phyloP scores from a whole-genome alignment of 2,888 invertebrate species.

The Stegana nigrithorax region DNA sequence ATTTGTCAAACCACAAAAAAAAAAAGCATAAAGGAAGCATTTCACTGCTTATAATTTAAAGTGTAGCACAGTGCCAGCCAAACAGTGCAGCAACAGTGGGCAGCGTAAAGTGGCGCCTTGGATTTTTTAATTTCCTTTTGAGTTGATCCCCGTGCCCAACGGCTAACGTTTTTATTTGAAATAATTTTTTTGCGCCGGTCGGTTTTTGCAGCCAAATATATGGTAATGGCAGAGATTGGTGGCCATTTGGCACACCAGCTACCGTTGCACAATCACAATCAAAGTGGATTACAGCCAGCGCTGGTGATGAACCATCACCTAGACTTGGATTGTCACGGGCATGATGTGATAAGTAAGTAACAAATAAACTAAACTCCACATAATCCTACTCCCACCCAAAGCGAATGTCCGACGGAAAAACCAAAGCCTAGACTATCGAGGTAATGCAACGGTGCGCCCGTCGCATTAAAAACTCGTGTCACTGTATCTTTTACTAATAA shows the following conservation, averaged over 20 bases:
- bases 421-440: not conserved
- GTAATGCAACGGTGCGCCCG: not conserved
- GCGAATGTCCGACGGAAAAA: not conserved
- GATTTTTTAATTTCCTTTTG: slow-evolving; percentile 26
- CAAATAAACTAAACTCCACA: not conserved
- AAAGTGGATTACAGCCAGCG: slow-evolving; percentile 74
- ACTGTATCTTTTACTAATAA: slow-evolving; percentile 48
- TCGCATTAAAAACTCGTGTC: slow-evolving; percentile 11
- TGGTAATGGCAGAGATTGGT: slow-evolving; percentile 77
- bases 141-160: slow-evolving; percentile 23
- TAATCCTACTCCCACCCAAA: not conserved
- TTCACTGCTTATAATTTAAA: too few species aligned
- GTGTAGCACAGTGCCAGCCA: too few species aligned
- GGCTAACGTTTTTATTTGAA: slow-evolving; percentile 39
- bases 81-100: too few species aligned
- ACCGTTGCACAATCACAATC: slow-evolving; percentile 71
- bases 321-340: slow-evolving; percentile 69
- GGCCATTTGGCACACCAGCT: slow-evolving; percentile 76
- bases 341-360: slow-evolving; percentile 68
- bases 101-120: slow-evolving; percentile 9
- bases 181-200: slow-evolving; percentile 45
- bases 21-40: too few species aligned
- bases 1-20: slow-evolving; percentile 11
- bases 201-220: slow-evolving; percentile 69
- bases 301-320: slow-evolving; percentile 73